phyloP scores from a whole-genome alignment of 2,113 vertebrate genomes.

The Stigmatopora nigra region DNA sequence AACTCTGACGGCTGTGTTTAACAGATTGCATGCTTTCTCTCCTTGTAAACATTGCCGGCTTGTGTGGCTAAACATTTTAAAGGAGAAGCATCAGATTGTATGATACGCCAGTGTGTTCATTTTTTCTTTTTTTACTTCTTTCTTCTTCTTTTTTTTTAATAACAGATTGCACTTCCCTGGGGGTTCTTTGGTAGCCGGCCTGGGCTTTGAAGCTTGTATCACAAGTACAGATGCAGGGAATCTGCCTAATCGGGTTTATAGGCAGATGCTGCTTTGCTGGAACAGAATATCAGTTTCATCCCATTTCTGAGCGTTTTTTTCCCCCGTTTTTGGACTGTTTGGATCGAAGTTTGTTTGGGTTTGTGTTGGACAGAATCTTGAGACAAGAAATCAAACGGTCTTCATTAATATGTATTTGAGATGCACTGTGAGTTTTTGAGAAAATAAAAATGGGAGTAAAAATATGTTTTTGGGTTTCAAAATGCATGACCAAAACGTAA shows the following conservation, averaged over 20 bases:
- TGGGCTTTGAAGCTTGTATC: conserved; percentile 6
- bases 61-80: neutral
- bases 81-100: neutral
- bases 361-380: neutral
- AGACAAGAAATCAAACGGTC: neutral
- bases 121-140: no score
- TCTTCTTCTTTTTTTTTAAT: neutral
- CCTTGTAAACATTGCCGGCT: neutral
- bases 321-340: neutral
- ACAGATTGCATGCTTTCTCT: neutral
- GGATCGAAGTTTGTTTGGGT: neutral
- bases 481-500: no score
- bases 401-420: neutral
- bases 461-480: neutral
- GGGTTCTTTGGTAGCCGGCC: neutral
- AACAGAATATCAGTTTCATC: conserved; percentile 2
- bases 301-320: neutral
- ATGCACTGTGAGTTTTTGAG: neutral
- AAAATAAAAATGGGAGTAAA: neutral
- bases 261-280: neutral
- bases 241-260: conserved; percentile 5
- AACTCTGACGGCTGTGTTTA: neutral
- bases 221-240: conserved; percentile 9
- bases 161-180: conserved; percentile 4
- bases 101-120: neutral